These are phyloP conservation scores for Chiroxiphia lanceolata DNA, from an alignment of 2,797 vertebrate species.

Conservation along the genomic window DNA sequence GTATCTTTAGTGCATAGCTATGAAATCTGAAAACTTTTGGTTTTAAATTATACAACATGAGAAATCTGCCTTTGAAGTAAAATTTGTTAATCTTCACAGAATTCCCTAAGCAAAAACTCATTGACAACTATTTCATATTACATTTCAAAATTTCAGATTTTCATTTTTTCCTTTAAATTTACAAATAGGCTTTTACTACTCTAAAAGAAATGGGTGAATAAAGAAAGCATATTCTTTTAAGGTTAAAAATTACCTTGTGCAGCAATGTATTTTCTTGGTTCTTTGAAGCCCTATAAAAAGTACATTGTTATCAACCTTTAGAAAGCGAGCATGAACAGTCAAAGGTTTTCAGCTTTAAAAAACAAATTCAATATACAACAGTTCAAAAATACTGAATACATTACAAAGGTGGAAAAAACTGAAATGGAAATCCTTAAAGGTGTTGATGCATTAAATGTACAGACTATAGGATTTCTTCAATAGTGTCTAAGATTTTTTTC, in stretches of 20 bases:
- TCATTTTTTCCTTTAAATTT: neutral
- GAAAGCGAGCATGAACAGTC: neutral
- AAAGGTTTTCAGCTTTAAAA: neutral
- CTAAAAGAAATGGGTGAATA: neutral
- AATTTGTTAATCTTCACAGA: neutral
- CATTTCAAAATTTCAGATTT: neutral
- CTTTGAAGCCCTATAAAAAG: slow-evolving; percentile 90
- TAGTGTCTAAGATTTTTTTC: neutral
- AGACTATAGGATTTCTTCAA: neutral
- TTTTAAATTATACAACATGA: neutral
- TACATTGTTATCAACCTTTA: neutral
- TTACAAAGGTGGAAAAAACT: neutral
- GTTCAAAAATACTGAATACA: neutral
- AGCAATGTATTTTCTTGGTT: slow-evolving; percentile 94
- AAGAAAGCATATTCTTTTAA: neutral
- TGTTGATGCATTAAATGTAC: neutral
- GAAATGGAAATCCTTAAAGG: neutral
- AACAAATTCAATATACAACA: neutral
- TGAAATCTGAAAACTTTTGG: neutral
- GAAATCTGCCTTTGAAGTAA: neutral
- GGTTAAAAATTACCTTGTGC: slow-evolving; percentile 87
- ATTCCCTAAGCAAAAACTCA: neutral
- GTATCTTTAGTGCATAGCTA: neutral
- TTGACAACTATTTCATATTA: neutral
- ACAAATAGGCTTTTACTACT: neutral